Conservation (phyloP, 2,113 vertebrate genomes). For the Vidua macroura region DNA sequence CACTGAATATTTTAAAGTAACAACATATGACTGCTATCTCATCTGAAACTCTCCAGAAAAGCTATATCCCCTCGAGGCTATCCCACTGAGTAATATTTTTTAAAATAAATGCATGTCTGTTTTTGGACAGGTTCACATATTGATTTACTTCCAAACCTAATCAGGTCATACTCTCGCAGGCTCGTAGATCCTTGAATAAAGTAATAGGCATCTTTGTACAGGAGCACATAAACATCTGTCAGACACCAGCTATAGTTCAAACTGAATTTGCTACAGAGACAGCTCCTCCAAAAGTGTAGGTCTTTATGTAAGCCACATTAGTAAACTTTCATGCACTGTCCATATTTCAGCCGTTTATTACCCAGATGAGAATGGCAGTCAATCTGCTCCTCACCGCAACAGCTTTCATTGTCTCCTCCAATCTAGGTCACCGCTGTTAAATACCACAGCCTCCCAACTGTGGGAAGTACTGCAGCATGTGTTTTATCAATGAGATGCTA, state of each 20-base stretch:
- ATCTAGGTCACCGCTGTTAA: slow-evolving; percentile 79
- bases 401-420: slow-evolving; percentile 76
- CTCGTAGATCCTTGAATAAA: slow-evolving; percentile 57
- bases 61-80: slow-evolving; percentile 21
- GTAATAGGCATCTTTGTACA: slow-evolving; percentile 6
- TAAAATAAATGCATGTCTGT: slow-evolving; percentile 30
- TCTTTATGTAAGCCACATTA: slow-evolving; percentile 46
- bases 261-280: slow-evolving; percentile 14
- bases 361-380: slow-evolving; percentile 74
- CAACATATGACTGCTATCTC: neutral
- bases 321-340: slow-evolving; percentile 58
- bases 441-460: slow-evolving; percentile 45
- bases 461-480: slow-evolving; percentile 18
- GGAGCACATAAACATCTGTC: slow-evolving; percentile 2
- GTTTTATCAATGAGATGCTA: slow-evolving; percentile 43
- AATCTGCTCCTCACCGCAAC: slow-evolving; percentile 74
- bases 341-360: slow-evolving; percentile 67
- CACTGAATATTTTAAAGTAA: slow-evolving; percentile 2
- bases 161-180: neutral
- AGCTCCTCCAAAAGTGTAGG: neutral
- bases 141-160: slow-evolving; percentile 63
- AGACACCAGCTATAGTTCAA: neutral
- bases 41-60: slow-evolving; percentile 28
- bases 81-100: slow-evolving; percentile 27
- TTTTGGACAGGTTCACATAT: slow-evolving; percentile 53